Base-by-base conservation (phyloP, 2,888 invertebrate genomes). In the Aricia artaxerxes region DNA sequence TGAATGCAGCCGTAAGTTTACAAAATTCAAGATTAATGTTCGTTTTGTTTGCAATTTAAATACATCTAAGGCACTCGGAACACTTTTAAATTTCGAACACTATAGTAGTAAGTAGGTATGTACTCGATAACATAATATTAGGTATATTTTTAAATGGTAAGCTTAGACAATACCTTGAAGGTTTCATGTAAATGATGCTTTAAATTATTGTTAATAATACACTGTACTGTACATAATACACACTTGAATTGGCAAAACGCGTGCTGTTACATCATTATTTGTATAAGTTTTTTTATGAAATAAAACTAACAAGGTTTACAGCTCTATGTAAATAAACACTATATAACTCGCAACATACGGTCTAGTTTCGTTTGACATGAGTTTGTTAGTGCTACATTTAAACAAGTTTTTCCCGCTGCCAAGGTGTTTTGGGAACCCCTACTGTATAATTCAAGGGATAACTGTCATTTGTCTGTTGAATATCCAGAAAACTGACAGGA, bases 381-480 rank as follows among this genome's bases (percentile, higher is more conserved):
- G 35, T 35, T 69, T 35, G 5, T 35, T 69, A 69, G 24, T 24
- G 0, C 24, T 24, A 24, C 24, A 38, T 11, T 4, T 4, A 13
- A 1, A 16, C 31, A 35, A 35, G 13, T 69, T 69, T 69, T 35
- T 69, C 35, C 16, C 35, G 4, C 69, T 38, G 69, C 38, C 35
- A 13, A 38, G 69, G 69, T 38, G 35, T 31, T 69, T 31, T 31
- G 4, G 4, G 35, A 24, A 69, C 9, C 16, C 69, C 35, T 16
- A 69, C 31, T 69, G 9, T 16, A 69, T 35, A 24, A 75, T 49
- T 31, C 24, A 75, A 11, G 49, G 49, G 24, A 75, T 75, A 49
- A 75, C 24, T 75, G 75, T 38, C 44, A 75, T 49, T 75, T 75
- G 31, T 44, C 49, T 31, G 75, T 75, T 49, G 49, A 75, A 75